phyloP scores from a whole-genome alignment of 2,113 vertebrate species.

The Amblyopsis rosae region DNA sequence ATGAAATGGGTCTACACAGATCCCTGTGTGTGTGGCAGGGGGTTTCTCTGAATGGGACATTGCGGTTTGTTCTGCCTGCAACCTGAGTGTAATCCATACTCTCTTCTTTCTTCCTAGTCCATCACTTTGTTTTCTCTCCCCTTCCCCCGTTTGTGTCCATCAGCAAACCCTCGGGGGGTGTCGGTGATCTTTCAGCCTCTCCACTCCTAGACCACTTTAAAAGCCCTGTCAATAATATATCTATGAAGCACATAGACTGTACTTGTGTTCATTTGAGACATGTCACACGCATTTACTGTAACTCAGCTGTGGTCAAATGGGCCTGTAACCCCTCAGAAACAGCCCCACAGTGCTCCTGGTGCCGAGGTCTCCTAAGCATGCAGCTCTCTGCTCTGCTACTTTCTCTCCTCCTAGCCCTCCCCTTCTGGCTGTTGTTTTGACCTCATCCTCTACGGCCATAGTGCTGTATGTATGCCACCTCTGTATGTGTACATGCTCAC shows the following conservation, averaged over 20 bases:
- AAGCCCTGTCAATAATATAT: constrained; percentile 43
- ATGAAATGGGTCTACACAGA: constrained; percentile 19
- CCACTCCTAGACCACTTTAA: constrained; percentile 12
- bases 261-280: background rate
- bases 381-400: too few relatives aligned
- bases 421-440: too few relatives aligned
- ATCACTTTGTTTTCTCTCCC: background rate
- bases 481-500: too few relatives aligned
- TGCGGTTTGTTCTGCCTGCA: background rate
- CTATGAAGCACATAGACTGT: constrained; percentile 33
- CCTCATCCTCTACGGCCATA: too few relatives aligned
- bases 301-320: too few relatives aligned
- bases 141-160: background rate
- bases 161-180: background rate
- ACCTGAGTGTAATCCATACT: background rate
- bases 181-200: background rate
- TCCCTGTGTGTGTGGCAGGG: background rate
- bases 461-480: too few relatives aligned
- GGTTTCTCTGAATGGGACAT: background rate
- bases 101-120: too few relatives aligned
- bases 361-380: too few relatives aligned
- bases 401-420: too few relatives aligned
- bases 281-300: background rate
- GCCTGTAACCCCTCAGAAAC: too few relatives aligned
- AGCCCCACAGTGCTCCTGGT: too few relatives aligned